Percentiles rank a stretch among this genome's conserved stretches.
Evolutionary conservation across 2,113 vertebrate species (phyloP).

Genomic region (Malurus elegans): DNA sequence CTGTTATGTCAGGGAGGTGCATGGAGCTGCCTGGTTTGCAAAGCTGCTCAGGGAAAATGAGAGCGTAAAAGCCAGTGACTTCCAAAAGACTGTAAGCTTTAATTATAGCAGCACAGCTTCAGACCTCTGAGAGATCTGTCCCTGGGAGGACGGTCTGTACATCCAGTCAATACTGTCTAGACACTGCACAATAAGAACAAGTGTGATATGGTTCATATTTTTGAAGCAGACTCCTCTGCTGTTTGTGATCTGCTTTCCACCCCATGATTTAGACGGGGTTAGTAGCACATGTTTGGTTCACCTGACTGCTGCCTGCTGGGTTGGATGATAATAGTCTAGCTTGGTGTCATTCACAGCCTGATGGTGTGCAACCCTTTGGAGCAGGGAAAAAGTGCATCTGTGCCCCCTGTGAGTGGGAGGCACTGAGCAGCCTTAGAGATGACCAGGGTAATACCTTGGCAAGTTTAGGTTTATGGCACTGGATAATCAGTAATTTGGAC

Average conservation of each 20-base stretch:
- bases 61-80: neutral
- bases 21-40: rapidly evolving
- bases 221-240: neutral
- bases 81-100: neutral
- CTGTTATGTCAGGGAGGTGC: neutral
- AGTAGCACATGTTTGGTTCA: rapidly evolving
- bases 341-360: neutral
- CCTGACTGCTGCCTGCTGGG: neutral
- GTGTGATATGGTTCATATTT: neutral
- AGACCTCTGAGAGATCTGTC: neutral
- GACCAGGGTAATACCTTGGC: neutral
- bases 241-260: neutral
- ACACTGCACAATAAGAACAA: neutral
- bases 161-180: neutral
- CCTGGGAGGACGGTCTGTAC: neutral
- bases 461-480: neutral
- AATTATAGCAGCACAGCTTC: neutral
- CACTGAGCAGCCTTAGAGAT: neutral
- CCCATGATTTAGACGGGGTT: rapidly evolving
- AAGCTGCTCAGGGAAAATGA: neutral
- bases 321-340: neutral
- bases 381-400: neutral
- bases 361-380: rapidly evolving
- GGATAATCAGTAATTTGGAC: too few species aligned
- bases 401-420: neutral